Evolutionary conservation across 2,888 invertebrate genomes (phyloP).

Genomic region (Dolichopus griseipennis): DNA sequence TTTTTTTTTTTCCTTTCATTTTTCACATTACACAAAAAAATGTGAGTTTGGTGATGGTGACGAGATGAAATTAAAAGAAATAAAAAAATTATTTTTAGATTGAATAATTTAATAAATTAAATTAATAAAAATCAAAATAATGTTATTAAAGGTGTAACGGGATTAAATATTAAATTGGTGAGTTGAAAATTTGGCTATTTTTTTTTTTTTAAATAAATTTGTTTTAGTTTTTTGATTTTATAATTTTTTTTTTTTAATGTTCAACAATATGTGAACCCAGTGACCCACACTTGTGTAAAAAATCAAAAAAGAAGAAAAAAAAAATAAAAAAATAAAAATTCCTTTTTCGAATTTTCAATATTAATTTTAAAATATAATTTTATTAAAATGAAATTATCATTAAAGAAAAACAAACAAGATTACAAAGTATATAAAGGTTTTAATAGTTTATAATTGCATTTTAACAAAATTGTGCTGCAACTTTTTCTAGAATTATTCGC

Average conservation of each 20-base stretch:
- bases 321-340: not conserved
- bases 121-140: not conserved
- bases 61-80: not conserved
- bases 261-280: not conserved
- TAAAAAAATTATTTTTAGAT: not conserved
- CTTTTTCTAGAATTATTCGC: not conserved
- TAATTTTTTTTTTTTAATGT: too few species aligned
- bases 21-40: not conserved
- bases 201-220: too few species aligned
- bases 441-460: too few species aligned
- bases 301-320: not conserved
- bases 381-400: too few species aligned
- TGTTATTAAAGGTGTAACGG: not conserved
- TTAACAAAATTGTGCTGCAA: not conserved
- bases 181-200: not conserved
- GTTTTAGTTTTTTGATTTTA: too few species aligned
- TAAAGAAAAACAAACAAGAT: too few species aligned
- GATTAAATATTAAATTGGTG: not conserved
- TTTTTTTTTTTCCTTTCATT: not conserved
- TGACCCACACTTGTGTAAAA: not conserved
- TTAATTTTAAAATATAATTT: too few species aligned
- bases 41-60: constrained; percentile 2
- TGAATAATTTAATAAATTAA: not conserved
- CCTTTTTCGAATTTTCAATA: too few species aligned
- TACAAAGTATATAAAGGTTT: too few species aligned